These are phyloP conservation scores for Cyprinodon tularosa DNA, from an alignment of 2,113 vertebrate species.

Conservation along the genomic window DNA sequence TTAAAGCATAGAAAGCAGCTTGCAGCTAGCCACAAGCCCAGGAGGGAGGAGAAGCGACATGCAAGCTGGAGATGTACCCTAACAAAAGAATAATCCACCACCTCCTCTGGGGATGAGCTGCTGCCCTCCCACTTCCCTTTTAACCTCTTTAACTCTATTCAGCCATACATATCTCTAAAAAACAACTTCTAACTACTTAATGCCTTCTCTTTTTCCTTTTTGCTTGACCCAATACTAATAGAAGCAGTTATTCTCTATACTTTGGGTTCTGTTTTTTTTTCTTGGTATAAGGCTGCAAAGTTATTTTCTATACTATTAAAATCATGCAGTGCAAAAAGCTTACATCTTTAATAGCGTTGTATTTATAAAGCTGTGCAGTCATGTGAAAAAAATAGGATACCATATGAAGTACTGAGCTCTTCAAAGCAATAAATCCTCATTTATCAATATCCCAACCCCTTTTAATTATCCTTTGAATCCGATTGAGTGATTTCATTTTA, in stretches of 20 bases:
- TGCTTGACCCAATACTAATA: neutral
- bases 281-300: too few relatives aligned
- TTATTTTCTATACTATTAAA: too few relatives aligned
- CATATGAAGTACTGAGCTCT: too few relatives aligned
- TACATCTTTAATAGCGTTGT: too few relatives aligned
- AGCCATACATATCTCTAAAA: constrained; percentile 12
- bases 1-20: constrained; percentile 37
- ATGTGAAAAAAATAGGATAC: too few relatives aligned
- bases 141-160: constrained; percentile 45
- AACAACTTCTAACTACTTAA: neutral
- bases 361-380: too few relatives aligned
- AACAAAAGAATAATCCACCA: constrained; percentile 16
- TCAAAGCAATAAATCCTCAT: too few relatives aligned
- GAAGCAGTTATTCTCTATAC: neutral
- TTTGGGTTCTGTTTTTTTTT: neutral
- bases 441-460: too few relatives aligned
- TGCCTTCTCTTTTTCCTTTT: neutral
- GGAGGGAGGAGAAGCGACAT: constrained; percentile 29
- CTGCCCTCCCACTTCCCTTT: constrained; percentile 22
- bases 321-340: too few relatives aligned
- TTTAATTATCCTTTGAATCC: too few relatives aligned
- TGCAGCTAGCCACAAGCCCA: constrained; percentile 28
- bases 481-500: too few relatives aligned
- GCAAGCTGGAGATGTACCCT: constrained; percentile 35
- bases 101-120: constrained; percentile 24